Percentiles rank a stretch among this genome's conserved stretches.
Conservation (phyloP, 2,797 vertebrate genomes). For the Etheostoma nigrum region DNA sequence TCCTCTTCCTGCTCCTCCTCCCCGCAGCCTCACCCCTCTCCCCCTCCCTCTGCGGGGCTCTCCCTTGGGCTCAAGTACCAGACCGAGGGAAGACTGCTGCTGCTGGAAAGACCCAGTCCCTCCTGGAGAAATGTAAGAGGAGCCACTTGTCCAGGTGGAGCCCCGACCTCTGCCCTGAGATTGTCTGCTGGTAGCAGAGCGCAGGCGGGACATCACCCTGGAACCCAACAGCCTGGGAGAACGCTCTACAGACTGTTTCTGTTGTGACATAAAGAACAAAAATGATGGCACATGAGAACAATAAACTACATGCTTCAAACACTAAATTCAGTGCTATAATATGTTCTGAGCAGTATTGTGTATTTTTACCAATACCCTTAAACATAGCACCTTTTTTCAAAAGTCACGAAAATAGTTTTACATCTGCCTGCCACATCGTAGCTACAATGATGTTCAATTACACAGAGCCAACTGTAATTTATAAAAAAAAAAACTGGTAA, state of each 20-base stretch:
- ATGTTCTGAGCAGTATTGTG: neutral
- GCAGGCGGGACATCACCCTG: slow-evolving; percentile 76
- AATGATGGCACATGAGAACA: neutral
- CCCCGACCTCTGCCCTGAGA: slow-evolving; percentile 76
- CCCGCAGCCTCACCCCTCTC: slow-evolving; percentile 81
- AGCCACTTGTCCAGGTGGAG: slow-evolving; percentile 58
- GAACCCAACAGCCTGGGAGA: slow-evolving; percentile 78
- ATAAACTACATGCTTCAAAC: neutral
- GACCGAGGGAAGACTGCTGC: slow-evolving; percentile 46
- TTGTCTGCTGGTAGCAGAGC: slow-evolving; percentile 70
- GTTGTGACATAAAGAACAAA: slow-evolving; percentile 41
- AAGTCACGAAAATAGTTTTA: neutral
- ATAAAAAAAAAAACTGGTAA: neutral
- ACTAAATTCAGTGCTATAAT: neutral
- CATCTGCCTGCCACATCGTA: neutral
- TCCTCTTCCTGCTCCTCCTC: slow-evolving; percentile 77
- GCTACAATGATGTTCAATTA: neutral
- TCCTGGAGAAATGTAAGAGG: slow-evolving; percentile 41
- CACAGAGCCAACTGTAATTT: neutral
- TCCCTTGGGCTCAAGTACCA: slow-evolving; percentile 56
- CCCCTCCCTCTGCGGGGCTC: slow-evolving; percentile 72
- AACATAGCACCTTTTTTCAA: neutral
- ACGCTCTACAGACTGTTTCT: slow-evolving; percentile 81
- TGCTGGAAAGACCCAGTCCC: slow-evolving; percentile 50
- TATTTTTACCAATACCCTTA: neutral